phyloP scores from a whole-genome alignment of 2,797 vertebrate species.

The Fratercula arctica region DNA sequence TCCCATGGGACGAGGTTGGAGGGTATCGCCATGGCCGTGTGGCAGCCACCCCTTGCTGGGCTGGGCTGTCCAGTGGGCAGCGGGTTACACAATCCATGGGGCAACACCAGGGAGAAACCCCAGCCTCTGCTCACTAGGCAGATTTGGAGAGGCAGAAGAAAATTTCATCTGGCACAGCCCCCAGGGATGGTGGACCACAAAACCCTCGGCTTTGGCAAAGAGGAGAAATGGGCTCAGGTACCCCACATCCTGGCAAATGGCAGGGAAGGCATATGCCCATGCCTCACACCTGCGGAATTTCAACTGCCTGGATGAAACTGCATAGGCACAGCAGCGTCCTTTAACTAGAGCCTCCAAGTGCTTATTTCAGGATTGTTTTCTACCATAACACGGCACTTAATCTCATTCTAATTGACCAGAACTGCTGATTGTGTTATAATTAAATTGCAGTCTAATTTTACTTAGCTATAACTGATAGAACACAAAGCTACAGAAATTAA shows the following conservation, averaged over 20 bases:
- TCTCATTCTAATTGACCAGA: constrained; percentile 13
- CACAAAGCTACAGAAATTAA: constrained; percentile 1
- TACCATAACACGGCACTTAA: background rate
- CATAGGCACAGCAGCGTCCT: background rate
- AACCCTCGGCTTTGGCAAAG: background rate
- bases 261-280: background rate
- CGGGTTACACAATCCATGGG: fast-evolving
- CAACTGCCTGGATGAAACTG: background rate
- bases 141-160: background rate
- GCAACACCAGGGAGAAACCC: background rate
- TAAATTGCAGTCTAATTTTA: constrained; percentile 17
- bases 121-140: background rate
- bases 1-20: background rate
- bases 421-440: background rate
- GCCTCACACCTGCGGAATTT: background rate
- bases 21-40: fast-evolving
- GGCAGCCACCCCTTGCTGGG: background rate
- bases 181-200: background rate
- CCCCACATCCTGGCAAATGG: background rate
- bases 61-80: background rate
- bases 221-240: background rate
- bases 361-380: background rate
- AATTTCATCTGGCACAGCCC: background rate
- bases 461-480: background rate
- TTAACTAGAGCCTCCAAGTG: background rate